phyloP scores from a whole-genome alignment of 2,888 invertebrate genomes.

The Sicus ferrugineus region DNA sequence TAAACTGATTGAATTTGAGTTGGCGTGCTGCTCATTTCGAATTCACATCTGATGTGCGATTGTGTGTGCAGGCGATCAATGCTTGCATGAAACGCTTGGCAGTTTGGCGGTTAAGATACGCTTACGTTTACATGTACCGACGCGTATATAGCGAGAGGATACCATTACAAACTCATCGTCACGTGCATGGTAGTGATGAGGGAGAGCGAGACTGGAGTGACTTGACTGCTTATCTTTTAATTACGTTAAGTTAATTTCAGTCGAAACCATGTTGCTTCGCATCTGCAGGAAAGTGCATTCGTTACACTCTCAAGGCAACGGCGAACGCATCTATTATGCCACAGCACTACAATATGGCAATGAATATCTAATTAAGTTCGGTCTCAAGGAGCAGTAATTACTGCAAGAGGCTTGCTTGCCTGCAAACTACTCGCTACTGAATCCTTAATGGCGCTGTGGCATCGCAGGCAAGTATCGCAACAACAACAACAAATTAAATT shows the following conservation, averaged over 20 bases:
- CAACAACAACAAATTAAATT: too few species aligned
- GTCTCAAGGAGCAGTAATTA: conserved; percentile 16
- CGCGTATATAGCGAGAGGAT: too few species aligned
- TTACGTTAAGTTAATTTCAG: conserved; percentile 12
- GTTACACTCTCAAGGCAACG: conserved; percentile 7
- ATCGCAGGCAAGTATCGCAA: background rate
- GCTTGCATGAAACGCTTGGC: too few species aligned
- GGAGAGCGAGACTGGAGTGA: too few species aligned
- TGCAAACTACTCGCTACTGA: background rate
- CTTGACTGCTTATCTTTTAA: conserved; percentile 28
- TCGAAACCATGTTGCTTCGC: background rate
- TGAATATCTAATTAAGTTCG: conserved; percentile 27
- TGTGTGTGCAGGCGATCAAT: too few species aligned
- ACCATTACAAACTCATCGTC: too few species aligned
- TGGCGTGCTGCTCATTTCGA: too few species aligned
- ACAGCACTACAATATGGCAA: conserved; percentile 19
- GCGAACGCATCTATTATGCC: background rate
- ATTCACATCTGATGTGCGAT: too few species aligned
- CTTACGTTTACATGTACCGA: too few species aligned
- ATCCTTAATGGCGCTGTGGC: background rate
- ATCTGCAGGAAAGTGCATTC: background rate
- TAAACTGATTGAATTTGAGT: too few species aligned
- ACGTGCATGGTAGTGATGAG: too few species aligned
- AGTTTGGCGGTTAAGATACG: too few species aligned
- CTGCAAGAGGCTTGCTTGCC: background rate